Base-by-base conservation (phyloP, 2,797 vertebrate genomes). In the Hyperoplus lanceolatus region DNA sequence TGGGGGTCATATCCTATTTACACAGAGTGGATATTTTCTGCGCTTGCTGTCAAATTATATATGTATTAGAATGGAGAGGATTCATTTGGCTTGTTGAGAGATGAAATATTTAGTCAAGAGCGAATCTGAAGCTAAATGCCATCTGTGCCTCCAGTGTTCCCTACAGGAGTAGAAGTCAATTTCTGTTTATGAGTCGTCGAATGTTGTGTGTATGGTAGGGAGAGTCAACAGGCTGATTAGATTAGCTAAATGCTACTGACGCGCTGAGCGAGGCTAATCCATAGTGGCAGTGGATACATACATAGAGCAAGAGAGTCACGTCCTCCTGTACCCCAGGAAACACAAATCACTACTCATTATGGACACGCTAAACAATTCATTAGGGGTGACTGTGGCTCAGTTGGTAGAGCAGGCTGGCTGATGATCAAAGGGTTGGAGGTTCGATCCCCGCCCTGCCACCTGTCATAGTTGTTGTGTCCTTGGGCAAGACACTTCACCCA, bases 21-120 rank as follows among this genome's bases (percentile, higher is more conserved):
- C 84, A 78, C 77, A 72, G 73, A 76, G 79, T 76, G 83, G 77
- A 79, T 88, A 81, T 92, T 80, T 29, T 87, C 69, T 74, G 67
- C 80, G 81, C 85, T 81, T 91, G 86, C 91, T 90, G 87, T 92
- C 87, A 91, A 88, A 89, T 91, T 82, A 86, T 90, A 87, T 92
- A 90, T 91, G 82, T 91, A 91, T 92, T 90, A 90, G 88, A 91
- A 90, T 85, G 80, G 90, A 92, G 89, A 86, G 85, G 89, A 92
- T 88, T 88, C 83, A 91, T 92, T 91, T 89, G 88, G 74, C 84
- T 91, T 90, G 91, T 89, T 90, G 86, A 84, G 88, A 90, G 90
- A 93, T 93, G 82, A 92, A 93, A 94, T 94, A 94, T 94, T 93
- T 90, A 93, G 87, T 93, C 90, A 93, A 89, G 86, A 92, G 84